A percentile compares a stretch with the other conserved stretches of the same genome.
Conservation (phyloP, 1,140 invertebrate genomes). For the Prorops nasuta region DNA sequence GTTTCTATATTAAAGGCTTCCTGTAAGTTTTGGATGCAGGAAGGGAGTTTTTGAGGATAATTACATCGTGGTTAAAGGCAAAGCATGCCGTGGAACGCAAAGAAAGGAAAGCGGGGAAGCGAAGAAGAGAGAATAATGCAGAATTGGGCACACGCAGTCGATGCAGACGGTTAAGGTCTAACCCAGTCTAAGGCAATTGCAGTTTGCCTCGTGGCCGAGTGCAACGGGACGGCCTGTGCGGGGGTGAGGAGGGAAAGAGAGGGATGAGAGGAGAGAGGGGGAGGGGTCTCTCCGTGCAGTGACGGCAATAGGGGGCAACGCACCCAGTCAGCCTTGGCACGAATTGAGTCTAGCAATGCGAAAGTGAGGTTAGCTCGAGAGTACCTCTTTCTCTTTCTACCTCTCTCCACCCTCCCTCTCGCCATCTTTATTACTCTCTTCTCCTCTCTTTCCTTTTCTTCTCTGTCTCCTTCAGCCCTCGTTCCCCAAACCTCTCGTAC, state of each 20-base stretch:
- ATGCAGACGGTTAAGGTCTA: conserved; percentile 34
- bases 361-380: conserved; percentile 51
- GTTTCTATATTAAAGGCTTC: too few species aligned
- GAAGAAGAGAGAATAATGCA: conserved; percentile 29
- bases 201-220: conserved; percentile 33
- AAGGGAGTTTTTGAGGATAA: neutral
- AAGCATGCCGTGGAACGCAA: neutral
- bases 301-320: conserved; percentile 56
- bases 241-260: neutral
- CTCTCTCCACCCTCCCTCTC: conserved; percentile 18
- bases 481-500: too few species aligned
- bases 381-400: conserved; percentile 26
- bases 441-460: conserved; percentile 7
- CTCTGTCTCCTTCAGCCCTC: conserved; percentile 8
- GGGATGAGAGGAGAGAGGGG: conserved; percentile 8
- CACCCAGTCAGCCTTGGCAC: conserved; percentile 59
- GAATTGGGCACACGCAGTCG: conserved; percentile 46
- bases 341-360: conserved; percentile 59
- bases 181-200: conserved; percentile 48
- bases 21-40: too few species aligned
- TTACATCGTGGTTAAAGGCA: neutral
- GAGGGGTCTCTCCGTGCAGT: conserved; percentile 33
- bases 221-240: conserved; percentile 25
- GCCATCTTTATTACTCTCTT: conserved; percentile 5
- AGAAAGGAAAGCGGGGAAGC: neutral